A percentile compares a stretch with the other conserved stretches of the same genome.
phyloP scores from a whole-genome alignment of 2,797 vertebrate species.

The Sandelia bainsii region DNA sequence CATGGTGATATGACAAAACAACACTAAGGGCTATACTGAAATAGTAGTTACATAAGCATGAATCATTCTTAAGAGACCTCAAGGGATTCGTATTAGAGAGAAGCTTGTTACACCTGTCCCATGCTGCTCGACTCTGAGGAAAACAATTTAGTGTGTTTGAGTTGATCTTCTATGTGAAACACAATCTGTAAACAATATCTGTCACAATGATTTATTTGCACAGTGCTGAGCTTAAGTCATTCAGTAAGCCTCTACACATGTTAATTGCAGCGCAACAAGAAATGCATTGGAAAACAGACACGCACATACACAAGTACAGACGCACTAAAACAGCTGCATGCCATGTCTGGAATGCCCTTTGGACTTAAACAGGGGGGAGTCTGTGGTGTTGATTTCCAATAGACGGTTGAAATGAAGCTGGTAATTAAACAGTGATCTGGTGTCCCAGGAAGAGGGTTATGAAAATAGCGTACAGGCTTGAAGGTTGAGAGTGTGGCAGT shows the following conservation, averaged over 20 bases:
- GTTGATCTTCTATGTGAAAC: conserved; percentile 59
- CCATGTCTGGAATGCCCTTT: conserved; percentile 65
- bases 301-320: conserved; percentile 16
- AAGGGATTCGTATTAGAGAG: conserved; percentile 60
- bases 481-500: conserved; percentile 29
- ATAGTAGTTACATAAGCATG: conserved; percentile 60
- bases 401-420: conserved; percentile 62
- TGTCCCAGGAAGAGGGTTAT: conserved; percentile 67
- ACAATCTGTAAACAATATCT: conserved; percentile 59
- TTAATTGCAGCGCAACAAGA: conserved; percentile 62
- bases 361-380: conserved; percentile 46
- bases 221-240: conserved; percentile 43
- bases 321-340: conserved; percentile 66
- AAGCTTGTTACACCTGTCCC: conserved; percentile 70
- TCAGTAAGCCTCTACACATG: conserved; percentile 43
- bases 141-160: conserved; percentile 55
- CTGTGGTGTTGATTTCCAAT: conserved; percentile 74
- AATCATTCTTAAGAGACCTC: conserved; percentile 61
- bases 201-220: conserved; percentile 60
- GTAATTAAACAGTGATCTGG: conserved; percentile 73
- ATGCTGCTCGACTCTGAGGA: conserved; percentile 47
- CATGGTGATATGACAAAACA: conserved; percentile 58
- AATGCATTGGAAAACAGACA: conserved; percentile 48
- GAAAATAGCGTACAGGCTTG: conserved; percentile 56
- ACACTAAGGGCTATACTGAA: conserved; percentile 39